Evolutionary conservation across 2,888 invertebrate species (phyloP), one percentile per base, ranked within the genome.

Genomic region (Dastarcus helophoroides): DNA sequence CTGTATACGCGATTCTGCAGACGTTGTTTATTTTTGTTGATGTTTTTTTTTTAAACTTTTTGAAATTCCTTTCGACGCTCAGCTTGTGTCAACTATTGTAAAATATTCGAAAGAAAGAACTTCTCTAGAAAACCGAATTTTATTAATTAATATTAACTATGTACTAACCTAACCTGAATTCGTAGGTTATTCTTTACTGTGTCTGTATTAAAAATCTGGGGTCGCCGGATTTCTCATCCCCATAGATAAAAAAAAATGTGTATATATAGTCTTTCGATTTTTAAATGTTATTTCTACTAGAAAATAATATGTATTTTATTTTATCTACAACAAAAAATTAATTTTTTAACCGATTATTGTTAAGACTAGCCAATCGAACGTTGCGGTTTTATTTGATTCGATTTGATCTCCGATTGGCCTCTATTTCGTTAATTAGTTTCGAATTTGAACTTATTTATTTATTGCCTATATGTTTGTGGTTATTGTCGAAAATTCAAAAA

Each of bases 71-170:
- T 28, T 29, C 33, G 30, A 39, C 32, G 47, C 47, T 51, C 53
- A 47, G 51, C 56, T 54, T 56, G 50, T 44, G 50, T 48, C 50
- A 51, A 57, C 47, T 46, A 47, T 43, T 54, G 55, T 56, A 56
- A 54, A 48, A 56, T 52, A 53, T 42, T 46, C 45, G 43, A 43
- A 45, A 40, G 36, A 38, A 38, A 45, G n/a, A 56, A 48, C 60
- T 58, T 53, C 58, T 61, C 61, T 60, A 60, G 59, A 51, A 56
- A 56, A 45, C 57, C 60, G 60, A 60, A 61, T 60, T 61, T 61
- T 52, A 54, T 46, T 54, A 50, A 46, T 47, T 49, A 47, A 33
- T 35, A 42, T 36, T 35, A 38, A 47, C 50, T 39, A 39, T 46
- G 42, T 47, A 51, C 47, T 50, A 47, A 49, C 47, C 43, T 44